Evolutionary conservation across 2,113 vertebrate species (phyloP), one percentile per base, ranked within the genome.

Genomic region (Felis chaus): DNA sequence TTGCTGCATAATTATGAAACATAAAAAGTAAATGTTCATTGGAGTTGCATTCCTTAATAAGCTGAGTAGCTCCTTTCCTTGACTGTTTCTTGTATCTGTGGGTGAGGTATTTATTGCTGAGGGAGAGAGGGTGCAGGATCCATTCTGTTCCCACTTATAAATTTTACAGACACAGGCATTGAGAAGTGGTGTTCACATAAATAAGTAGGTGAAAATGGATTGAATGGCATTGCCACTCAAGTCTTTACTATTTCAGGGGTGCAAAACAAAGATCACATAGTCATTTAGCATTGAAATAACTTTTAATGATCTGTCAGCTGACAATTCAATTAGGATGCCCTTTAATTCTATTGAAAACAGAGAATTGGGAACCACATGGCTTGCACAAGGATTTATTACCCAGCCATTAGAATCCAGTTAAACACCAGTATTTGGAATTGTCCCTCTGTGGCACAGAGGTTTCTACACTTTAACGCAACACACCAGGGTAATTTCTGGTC

Each of bases 321-420:
- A 79, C 21, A 80, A 29, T 87, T 92, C 48, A 73, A n/a, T 94
- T 55, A 83, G 21, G 36, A 55, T 39, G 10, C 21, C 48, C 53
- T 92, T 82, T 61, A 78, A 48, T 53, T 92, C 63, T 82, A 31
- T 87, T 79, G 74, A 97, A 91, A 97, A 87, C 29, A 41, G 89
- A 97, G 63, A 90, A 61, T 8, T 76, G 3, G 65, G n/a, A 57
- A 63, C n/a, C 23, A 57, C 18, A 19, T 29, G 74, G 10, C 31
- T 97, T 78, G 50, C 27, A 88, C 68, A 71, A 76, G 53, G 27
- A 25, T 84, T 69, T 69, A n/a, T 78, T 69, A 27, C 50, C 36
- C 25, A 50, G 63, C 71, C 89, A 27, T 82, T 84, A 14, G 68
- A 83, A 74, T 78, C 19, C 3, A 15, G 11, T 33, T 86, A 65